Evolutionary conservation across 2,888 invertebrate species (phyloP).

Genomic region (Microdon myrmicae): DNA sequence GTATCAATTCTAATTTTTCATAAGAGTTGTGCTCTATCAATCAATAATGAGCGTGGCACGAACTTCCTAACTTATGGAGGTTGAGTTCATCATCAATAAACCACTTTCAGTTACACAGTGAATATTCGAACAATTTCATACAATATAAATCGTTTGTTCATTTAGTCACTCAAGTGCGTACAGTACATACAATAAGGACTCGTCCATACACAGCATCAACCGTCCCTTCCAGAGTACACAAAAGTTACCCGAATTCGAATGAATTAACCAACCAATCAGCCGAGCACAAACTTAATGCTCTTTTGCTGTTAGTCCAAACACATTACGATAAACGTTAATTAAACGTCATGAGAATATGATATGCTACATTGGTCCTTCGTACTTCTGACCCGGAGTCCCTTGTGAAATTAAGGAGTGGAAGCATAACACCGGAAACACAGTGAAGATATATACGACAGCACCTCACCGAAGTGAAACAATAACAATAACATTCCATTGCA

Average conservation of each 20-base stretch:
- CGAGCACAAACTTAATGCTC: constrained; percentile 42
- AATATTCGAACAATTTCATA: too few relatives aligned
- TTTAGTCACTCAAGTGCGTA: too few relatives aligned
- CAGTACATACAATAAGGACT: too few relatives aligned
- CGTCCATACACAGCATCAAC: neutral
- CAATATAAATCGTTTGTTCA: too few relatives aligned
- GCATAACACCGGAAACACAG: neutral
- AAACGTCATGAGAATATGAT: constrained; percentile 51
- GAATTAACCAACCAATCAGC: constrained; percentile 48
- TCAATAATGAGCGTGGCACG: too few relatives aligned
- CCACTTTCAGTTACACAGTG: too few relatives aligned
- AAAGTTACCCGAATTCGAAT: constrained; percentile 47
- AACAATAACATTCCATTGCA: constrained; percentile 52
- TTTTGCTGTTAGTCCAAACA: constrained; percentile 46
- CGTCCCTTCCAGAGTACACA: constrained; percentile 1
- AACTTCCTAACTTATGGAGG: too few relatives aligned
- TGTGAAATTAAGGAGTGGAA: neutral
- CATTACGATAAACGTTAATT: constrained; percentile 52
- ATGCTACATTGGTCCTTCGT: constrained; percentile 35
- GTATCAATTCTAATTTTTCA: too few relatives aligned
- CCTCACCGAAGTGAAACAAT: constrained; percentile 48
- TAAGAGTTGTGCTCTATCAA: too few relatives aligned
- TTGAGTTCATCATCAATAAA: too few relatives aligned
- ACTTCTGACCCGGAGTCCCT: constrained; percentile 38
- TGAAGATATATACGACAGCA: constrained; percentile 1